phyloP scores from a whole-genome alignment of 2,113 vertebrate genomes.

The Setophaga petechia region DNA sequence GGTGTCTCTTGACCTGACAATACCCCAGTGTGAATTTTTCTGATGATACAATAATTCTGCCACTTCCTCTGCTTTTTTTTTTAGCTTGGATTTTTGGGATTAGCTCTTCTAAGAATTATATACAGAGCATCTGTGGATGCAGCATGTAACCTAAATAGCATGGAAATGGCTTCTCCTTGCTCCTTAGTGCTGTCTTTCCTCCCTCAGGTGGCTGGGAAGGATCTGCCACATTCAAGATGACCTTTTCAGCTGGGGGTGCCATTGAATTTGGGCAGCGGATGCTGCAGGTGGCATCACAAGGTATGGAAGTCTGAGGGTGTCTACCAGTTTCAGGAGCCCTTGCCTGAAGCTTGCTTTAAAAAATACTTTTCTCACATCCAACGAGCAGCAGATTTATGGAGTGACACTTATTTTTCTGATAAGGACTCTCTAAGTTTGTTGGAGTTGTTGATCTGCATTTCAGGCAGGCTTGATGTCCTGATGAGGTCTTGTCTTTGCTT shows the following conservation, averaged over 20 bases:
- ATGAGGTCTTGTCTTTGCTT: constrained; percentile 16
- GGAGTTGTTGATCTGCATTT: neutral
- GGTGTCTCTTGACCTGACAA: neutral
- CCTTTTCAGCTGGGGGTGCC: constrained; percentile 89
- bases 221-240: constrained; percentile 83
- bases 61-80: neutral
- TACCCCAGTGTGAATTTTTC: neutral
- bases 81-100: neutral
- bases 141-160: neutral
- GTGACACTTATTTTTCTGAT: neutral
- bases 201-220: constrained; percentile 95
- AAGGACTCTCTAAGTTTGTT: neutral
- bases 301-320: constrained; percentile 53
- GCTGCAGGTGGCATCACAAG: constrained; percentile 93
- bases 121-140: neutral
- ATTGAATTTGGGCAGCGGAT: constrained; percentile 97
- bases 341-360: neutral
- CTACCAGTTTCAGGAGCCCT: neutral
- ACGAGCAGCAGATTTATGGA: neutral
- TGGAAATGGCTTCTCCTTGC: neutral
- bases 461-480: neutral
- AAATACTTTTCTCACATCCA: neutral
- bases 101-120: neutral
- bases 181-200: neutral
- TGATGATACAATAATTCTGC: neutral